These are phyloP conservation scores for Calliphora vicina DNA, from an alignment of 1,140 invertebrate genomes.

Conservation along the genomic window DNA sequence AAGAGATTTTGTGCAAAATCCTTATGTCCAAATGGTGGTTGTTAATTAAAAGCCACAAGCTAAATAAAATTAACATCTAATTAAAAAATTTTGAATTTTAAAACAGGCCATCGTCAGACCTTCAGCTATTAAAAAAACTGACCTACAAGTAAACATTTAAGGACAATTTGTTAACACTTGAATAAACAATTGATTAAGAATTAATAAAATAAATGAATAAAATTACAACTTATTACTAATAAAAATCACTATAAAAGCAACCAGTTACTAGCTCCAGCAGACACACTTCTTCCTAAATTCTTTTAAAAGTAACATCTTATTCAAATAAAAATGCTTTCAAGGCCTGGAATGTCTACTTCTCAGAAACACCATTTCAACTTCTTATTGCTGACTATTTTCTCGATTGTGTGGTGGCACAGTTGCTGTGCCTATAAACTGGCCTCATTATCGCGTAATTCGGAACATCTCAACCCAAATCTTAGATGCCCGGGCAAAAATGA, in stretches of 20 bases:
- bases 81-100: too few species aligned
- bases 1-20: background rate
- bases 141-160: background rate
- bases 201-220: background rate
- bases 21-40: too few species aligned
- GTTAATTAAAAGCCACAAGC: too few species aligned
- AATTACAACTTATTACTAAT: background rate
- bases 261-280: background rate
- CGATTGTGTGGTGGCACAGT: background rate
- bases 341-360: too few species aligned
- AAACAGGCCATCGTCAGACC: background rate
- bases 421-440: background rate
- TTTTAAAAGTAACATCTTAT: background rate
- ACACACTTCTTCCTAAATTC: background rate
- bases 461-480: background rate
- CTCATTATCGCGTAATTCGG: background rate
- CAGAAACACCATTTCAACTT: background rate
- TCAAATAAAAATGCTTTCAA: background rate
- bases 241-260: background rate
- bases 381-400: background rate
- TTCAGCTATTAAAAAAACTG: background rate
- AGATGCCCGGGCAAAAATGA: slow-evolving; percentile 8
- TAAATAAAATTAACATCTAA: too few species aligned
- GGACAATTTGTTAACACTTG: background rate
- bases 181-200: background rate